These are phyloP conservation scores for Pachycephus smyrnensis DNA, from an alignment of 2,888 invertebrate species.

Conservation along the genomic window DNA sequence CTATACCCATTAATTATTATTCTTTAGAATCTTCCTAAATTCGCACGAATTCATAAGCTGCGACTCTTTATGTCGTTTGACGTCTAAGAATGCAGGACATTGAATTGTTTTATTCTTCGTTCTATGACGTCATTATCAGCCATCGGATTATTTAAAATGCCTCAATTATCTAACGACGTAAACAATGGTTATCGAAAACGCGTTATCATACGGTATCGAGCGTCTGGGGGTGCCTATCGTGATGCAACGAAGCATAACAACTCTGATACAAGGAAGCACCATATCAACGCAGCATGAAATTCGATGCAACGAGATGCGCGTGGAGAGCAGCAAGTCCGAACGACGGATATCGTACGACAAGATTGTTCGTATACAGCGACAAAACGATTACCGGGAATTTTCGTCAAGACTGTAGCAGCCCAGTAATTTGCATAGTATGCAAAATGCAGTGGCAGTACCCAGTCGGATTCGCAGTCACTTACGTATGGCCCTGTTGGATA, in stretches of 20 bases:
- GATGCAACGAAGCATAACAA: background rate
- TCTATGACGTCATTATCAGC: background rate
- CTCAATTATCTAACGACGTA: background rate
- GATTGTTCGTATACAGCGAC: background rate
- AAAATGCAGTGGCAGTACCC: background rate
- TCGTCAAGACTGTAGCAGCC: background rate
- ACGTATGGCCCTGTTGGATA: background rate
- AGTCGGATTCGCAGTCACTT: background rate
- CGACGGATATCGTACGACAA: background rate
- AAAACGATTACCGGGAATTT: background rate
- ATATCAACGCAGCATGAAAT: background rate
- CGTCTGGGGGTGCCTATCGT: background rate
- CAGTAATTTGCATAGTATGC: slow-evolving; percentile 11
- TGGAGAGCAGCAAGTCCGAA: background rate
- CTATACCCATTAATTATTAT: background rate
- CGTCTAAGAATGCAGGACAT: background rate
- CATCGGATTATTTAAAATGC: background rate
- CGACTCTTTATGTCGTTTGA: background rate
- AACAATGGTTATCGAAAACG: background rate
- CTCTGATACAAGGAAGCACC: background rate
- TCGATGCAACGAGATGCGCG: background rate
- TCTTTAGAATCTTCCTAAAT: background rate
- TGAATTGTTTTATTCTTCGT: background rate
- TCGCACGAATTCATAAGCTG: too few relatives aligned
- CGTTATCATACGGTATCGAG: background rate